Percentiles rank a stretch among this genome's conserved stretches.
Conservation (phyloP, 2,888 invertebrate genomes). For the Oscheius sp. region DNA sequence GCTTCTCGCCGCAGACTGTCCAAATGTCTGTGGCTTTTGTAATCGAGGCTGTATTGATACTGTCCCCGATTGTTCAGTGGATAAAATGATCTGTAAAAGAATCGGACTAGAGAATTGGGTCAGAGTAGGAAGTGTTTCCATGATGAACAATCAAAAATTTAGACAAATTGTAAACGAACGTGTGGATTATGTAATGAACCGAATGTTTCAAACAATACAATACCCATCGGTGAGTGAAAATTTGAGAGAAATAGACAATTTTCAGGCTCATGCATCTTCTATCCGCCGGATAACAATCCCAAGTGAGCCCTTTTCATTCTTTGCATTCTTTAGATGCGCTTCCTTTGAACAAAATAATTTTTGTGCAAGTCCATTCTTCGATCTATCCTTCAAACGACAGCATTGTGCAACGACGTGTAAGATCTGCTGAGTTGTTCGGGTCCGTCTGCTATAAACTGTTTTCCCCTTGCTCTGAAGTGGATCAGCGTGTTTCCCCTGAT, state of each 20-base stretch:
- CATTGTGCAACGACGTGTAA: constrained; percentile 27
- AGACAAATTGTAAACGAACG: constrained; percentile 27
- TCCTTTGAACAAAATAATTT: constrained; percentile 8
- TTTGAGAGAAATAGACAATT: constrained; percentile 7
- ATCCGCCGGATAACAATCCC: constrained; percentile 15
- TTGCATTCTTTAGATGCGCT: constrained; percentile 21
- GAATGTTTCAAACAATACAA: neutral
- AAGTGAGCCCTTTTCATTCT: neutral
- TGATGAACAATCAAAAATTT: neutral
- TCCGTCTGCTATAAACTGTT: no score
- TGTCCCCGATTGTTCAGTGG: constrained; percentile 28
- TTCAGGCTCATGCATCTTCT: no score
- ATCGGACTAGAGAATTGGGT: constrained; percentile 24
- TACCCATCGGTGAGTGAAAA: constrained; percentile 1
- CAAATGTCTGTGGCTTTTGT: constrained; percentile 32
- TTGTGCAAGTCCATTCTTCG: neutral
- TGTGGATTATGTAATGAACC: constrained; percentile 19
- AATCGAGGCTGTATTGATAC: constrained; percentile 20
- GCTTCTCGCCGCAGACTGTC: constrained; percentile 26
- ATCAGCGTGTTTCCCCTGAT: constrained; percentile 1
- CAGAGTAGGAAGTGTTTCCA: neutral
- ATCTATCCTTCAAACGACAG: constrained; percentile 1
- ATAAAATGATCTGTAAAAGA: constrained; percentile 23
- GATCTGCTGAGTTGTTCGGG: no score
- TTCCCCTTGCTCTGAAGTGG: constrained; percentile 1